A percentile compares a stretch with the other conserved stretches of the same genome.
These are phyloP conservation scores for Poeciliopsis gracilis DNA, from an alignment of 2,797 vertebrate species.

Conservation along the genomic window DNA sequence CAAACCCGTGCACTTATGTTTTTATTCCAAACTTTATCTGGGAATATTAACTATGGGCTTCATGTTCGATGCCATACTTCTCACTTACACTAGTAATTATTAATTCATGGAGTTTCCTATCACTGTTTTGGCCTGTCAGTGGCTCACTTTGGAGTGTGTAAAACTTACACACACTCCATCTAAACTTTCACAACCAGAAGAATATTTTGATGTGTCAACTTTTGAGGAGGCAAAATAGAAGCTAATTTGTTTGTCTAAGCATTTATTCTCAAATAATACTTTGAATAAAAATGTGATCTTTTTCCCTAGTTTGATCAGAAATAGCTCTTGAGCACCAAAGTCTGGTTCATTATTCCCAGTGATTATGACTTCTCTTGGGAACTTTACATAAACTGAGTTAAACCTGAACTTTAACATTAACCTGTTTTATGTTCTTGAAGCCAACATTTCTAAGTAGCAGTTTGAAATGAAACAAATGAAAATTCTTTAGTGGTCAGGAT, in stretches of 20 bases:
- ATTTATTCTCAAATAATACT: neutral
- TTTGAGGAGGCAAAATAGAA: neutral
- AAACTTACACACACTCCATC: neutral
- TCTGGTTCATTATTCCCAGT: neutral
- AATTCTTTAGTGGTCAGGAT: neutral
- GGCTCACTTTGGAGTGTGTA: neutral
- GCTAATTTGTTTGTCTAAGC: neutral
- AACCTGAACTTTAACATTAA: neutral
- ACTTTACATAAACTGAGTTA: neutral
- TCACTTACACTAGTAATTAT: conserved; percentile 3
- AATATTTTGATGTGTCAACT: neutral
- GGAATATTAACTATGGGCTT: conserved; percentile 27
- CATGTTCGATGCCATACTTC: conserved; percentile 26
- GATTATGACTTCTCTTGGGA: too few relatives aligned
- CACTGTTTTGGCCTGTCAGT: conserved; percentile 3
- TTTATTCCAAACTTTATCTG: conserved; percentile 51
- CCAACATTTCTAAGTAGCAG: neutral
- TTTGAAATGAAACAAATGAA: neutral
- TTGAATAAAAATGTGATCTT: neutral
- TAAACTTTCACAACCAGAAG: neutral
- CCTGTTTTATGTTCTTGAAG: neutral
- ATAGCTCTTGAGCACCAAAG: neutral
- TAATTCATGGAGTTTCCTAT: neutral
- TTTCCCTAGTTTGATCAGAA: neutral
- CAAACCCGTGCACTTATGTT: conserved; percentile 36